Base-by-base conservation (phyloP, 2,888 invertebrate genomes). In the Cryptus viduatorius region DNA sequence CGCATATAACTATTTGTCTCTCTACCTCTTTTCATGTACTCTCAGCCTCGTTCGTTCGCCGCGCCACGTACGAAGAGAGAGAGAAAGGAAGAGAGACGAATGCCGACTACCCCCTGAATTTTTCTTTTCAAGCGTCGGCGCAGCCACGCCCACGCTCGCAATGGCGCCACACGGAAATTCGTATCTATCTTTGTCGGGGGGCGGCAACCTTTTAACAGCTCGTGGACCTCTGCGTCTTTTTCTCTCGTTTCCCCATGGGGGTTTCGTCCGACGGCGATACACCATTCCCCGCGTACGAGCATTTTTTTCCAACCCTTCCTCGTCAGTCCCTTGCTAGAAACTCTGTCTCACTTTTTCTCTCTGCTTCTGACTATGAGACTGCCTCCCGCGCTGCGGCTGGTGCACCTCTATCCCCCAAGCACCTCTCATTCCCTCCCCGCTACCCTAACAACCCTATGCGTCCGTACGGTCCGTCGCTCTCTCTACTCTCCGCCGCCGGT, bases 71-170 rank as follows among this genome's bases (percentile, higher is more conserved):
- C 85, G 79, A 48, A 53, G 82, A 88, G 88, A 37, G 37, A 37
- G 37, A 37, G 37, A 37, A 37, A 37, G 37, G 37, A 37, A 2
- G 4, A 37, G 37, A 4, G 37, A 37, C 16, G 53, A 16, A 53
- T 19, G 84, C 86, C 86, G 87, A 89, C 89, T 84, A 86, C 86
- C 87, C 84, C 87, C 75, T 61, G 79, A 83, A 92, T 92, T 92
- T 92, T 92, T 92, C 91, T 92, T 90, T 91, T 75, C 81, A 81
- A 91, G 93, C 92, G 93, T 92, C 93, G 92, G 93, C 93, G 93
- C 93, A 90, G 92, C 93, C 93, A 93, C 93, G 93, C 93, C 93
- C 93, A 89, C 88, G 86, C 84, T 88, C 88, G 92, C 92, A 91
- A 93, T 93, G 93, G 93, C 93, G 90, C 90, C 92, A 88, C 86